Percentiles rank a stretch among this genome's conserved stretches.
These are phyloP conservation scores for Arvicanthis niloticus DNA, from an alignment of 2,113 vertebrate species.

Conservation along the genomic window DNA sequence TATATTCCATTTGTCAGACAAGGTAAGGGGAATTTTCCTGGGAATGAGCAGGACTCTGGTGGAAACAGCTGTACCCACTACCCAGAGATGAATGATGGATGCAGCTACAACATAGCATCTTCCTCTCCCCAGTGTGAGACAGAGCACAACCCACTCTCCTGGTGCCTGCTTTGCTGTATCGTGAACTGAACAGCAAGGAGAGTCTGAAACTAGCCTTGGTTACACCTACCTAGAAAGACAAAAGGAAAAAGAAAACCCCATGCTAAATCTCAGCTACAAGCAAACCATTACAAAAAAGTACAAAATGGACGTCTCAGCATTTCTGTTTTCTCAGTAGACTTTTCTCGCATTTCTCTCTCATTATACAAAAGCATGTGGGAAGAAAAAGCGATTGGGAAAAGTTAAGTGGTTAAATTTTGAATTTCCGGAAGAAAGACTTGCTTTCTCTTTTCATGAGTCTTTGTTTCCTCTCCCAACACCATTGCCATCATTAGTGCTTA, in stretches of 20 bases:
- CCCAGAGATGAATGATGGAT: neutral
- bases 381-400: neutral
- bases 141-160: neutral
- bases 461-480: neutral
- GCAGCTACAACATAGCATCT: neutral
- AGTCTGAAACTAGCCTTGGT: neutral
- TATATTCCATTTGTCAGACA: neutral
- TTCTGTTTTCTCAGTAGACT: neutral
- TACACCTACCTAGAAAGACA: neutral
- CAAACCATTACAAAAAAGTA: neutral
- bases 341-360: neutral
- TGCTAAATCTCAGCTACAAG: neutral
- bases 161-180: neutral
- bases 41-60: neutral
- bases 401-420: neutral
- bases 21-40: neutral
- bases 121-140: neutral
- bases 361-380: neutral
- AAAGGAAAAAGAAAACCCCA: neutral
- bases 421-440: neutral
- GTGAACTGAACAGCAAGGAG: neutral
- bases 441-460: neutral
- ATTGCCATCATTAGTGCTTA: neutral
- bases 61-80: neutral
- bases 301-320: neutral